Evolutionary conservation across 1,140 invertebrate species (phyloP), one percentile per base, ranked within the genome.

Genomic region (Neuroterus valhalla): DNA sequence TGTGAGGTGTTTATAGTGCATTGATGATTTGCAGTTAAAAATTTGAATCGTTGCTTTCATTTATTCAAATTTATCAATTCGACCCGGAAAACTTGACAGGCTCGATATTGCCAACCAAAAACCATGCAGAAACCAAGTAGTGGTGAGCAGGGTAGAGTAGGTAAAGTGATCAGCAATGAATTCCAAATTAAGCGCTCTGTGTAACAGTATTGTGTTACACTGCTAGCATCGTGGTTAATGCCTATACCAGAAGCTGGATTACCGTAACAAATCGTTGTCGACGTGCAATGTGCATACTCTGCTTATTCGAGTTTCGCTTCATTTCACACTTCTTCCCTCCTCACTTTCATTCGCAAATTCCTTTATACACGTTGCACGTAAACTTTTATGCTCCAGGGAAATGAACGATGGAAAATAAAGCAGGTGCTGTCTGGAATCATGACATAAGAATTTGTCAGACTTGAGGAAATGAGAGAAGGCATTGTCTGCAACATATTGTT

Each of bases 251-350:
- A 78, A 72, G 77, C 74, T 66, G 74, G 74, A 78, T 78, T 78
- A 76, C 67, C 77, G 77, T 78, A 78, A 78, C 74, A 78, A 78
- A 78, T 78, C 77, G 74, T 46, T 48, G 46, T n/a, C 46, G 46
- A 48, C 17, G 46, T 48, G 10, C 44, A 45, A n/a, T 45, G 11
- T 21, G 74, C 70, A 66, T 78, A 68, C 74, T 78, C 74, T 70
- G 17, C 23, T 73, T 38, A 74, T 31, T 66, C 66, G 74, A 46
- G 31, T 48, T 68, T 44, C 62, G 68, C 45, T 72, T 75, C 21
- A 75, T 75, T 78, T 75, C 68, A 66, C 74, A 68, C 43, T 69
- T 75, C 75, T 69, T 21, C 44, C 46, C 42, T 23, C 43, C 26
- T 17, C 8, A 66, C 8, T 69, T 55, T 46, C 10, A 1, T 12